Conservation (phyloP, 2,113 vertebrate genomes). For the Acrocephalus arundinaceus region DNA sequence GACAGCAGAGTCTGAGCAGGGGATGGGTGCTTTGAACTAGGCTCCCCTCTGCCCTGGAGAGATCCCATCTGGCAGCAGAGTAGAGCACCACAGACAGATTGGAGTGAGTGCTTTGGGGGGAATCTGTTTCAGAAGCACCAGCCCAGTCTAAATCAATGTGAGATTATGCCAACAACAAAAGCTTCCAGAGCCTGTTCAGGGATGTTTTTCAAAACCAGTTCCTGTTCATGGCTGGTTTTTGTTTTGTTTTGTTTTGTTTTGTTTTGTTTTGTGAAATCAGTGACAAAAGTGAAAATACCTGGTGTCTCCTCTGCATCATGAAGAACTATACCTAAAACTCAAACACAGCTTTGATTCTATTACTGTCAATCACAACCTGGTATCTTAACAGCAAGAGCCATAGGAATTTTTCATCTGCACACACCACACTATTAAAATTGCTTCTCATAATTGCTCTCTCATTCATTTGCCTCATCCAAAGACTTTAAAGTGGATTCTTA, state of each 20-base stretch:
- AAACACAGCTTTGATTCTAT: not conserved
- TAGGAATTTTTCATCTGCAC: not conserved
- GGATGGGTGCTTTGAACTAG: not conserved
- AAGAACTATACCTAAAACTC: not conserved
- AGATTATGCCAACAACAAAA: not conserved
- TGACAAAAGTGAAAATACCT: not conserved
- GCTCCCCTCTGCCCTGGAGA: not conserved
- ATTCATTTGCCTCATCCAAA: constrained; percentile 8
- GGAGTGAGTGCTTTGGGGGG: not conserved
- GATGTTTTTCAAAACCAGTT: not conserved
- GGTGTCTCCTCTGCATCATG: not conserved
- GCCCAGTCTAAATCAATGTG: not conserved
- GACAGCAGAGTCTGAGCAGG: not conserved
- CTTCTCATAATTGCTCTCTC: not conserved
- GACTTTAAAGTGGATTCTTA: constrained; percentile 19
- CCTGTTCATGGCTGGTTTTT: not conserved
- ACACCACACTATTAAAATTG: not conserved
- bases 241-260: not conserved
- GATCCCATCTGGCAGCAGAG: not conserved
- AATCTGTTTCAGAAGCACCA: not conserved
- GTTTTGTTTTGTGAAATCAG: not conserved
- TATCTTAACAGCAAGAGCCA: not conserved
- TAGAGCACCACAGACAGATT: not conserved
- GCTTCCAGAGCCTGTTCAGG: not conserved
- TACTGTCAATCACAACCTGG: not conserved